Evolutionary conservation across 2,888 invertebrate species (phyloP).

Genomic region (Clanis bilineata): DNA sequence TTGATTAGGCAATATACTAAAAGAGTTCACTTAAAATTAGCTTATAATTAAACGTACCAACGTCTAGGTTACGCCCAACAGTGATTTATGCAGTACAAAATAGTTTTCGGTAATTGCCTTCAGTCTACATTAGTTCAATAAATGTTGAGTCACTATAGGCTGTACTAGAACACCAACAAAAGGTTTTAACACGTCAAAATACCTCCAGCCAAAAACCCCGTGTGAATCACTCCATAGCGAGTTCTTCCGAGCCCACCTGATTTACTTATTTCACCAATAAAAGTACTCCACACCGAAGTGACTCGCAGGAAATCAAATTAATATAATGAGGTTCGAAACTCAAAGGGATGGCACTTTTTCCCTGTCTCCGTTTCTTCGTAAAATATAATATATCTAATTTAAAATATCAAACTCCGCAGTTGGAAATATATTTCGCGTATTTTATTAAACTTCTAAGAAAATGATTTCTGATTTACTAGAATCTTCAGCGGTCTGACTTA

Average conservation of each 20-base stretch:
- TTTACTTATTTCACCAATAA: slow-evolving; percentile 14
- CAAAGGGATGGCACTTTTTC: slow-evolving; percentile 6
- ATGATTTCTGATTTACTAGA: neutral
- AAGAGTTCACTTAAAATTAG: too few relatives aligned
- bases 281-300: slow-evolving; percentile 14
- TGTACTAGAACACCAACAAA: neutral
- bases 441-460: neutral
- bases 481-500: too few relatives aligned
- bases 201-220: neutral
- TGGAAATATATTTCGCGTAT: neutral
- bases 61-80: neutral
- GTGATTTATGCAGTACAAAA: neutral
- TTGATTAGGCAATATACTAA: too few relatives aligned
- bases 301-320: slow-evolving; percentile 14
- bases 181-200: neutral
- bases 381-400: slow-evolving; percentile 5
- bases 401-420: neutral
- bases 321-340: slow-evolving; percentile 1
- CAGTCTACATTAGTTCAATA: neutral
- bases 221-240: slow-evolving; percentile 9
- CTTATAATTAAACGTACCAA: neutral
- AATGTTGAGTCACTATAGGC: neutral
- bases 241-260: slow-evolving; percentile 1
- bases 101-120: neutral
- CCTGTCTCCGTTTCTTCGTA: neutral